Conservation (phyloP, 2,113 vertebrate genomes). For the Phrynocephalus versicolor region DNA sequence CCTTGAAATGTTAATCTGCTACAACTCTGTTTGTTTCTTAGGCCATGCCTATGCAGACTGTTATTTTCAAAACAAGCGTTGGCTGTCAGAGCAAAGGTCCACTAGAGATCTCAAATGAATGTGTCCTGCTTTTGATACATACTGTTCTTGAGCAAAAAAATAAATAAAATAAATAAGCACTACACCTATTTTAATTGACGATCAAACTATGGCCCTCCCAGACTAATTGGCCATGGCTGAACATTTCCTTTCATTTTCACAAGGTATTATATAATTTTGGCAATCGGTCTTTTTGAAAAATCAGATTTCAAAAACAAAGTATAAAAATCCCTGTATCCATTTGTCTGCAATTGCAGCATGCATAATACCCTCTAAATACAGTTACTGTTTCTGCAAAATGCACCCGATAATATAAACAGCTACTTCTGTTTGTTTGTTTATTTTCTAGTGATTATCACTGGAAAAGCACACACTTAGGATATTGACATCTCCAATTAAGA, state of each 20-base stretch:
- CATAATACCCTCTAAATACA: not conserved
- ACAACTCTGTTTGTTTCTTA: not conserved
- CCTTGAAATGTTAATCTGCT: not conserved
- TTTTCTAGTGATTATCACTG: not conserved
- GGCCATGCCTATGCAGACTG: not conserved
- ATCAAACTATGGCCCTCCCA: not conserved
- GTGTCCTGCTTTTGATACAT: not conserved
- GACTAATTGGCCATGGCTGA: no score
- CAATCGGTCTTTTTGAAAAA: not conserved
- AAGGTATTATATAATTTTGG: not conserved
- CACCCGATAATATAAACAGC: no score
- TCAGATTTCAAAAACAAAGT: not conserved
- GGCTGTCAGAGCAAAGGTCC: not conserved
- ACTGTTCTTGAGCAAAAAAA: not conserved
- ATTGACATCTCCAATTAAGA: not conserved
- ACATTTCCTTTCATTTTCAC: not conserved
- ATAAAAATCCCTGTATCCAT: not conserved
- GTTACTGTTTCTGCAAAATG: no score
- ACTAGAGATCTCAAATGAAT: not conserved
- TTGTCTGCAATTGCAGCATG: not conserved
- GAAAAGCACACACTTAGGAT: not conserved
- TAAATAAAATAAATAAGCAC: no score
- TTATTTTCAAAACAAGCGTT: not conserved
- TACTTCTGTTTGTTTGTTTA: no score
- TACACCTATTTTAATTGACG: not conserved